phyloP scores from a whole-genome alignment of 2,797 vertebrate species.

The Netta rufina region DNA sequence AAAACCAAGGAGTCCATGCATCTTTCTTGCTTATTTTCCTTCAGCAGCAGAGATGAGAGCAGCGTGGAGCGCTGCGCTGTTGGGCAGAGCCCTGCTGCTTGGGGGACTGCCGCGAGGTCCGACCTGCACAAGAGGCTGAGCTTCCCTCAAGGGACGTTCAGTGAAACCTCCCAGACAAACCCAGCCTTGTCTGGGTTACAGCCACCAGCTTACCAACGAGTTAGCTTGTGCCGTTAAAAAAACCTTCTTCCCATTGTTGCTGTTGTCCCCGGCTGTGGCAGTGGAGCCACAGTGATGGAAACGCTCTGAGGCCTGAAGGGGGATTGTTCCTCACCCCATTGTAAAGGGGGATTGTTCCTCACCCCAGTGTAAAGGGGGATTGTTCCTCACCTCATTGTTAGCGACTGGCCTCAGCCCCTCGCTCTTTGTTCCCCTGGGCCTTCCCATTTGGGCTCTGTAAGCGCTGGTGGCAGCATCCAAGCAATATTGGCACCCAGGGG shows the following conservation, averaged over 20 bases:
- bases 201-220: slow-evolving; percentile 27
- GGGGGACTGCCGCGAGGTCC: background rate
- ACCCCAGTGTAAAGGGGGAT: background rate
- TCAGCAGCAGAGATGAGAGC: background rate
- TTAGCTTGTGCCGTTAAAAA: background rate
- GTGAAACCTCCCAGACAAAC: slow-evolving; percentile 38
- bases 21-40: no score
- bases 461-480: background rate
- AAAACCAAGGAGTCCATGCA: background rate
- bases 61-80: background rate
- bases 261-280: background rate
- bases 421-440: background rate
- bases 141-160: slow-evolving; percentile 25
- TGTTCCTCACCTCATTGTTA: background rate
- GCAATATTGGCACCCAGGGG: background rate
- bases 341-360: background rate
- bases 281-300: background rate
- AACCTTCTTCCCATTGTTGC: slow-evolving; percentile 13
- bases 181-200: slow-evolving; percentile 30
- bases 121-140: background rate
- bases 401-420: background rate
- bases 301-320: background rate
- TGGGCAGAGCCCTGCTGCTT: background rate
- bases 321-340: background rate
- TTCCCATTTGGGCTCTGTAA: background rate